A percentile compares a stretch with the other conserved stretches of the same genome.
Conservation (phyloP, 2,888 invertebrate species). For the Drosophila formosana region DNA sequence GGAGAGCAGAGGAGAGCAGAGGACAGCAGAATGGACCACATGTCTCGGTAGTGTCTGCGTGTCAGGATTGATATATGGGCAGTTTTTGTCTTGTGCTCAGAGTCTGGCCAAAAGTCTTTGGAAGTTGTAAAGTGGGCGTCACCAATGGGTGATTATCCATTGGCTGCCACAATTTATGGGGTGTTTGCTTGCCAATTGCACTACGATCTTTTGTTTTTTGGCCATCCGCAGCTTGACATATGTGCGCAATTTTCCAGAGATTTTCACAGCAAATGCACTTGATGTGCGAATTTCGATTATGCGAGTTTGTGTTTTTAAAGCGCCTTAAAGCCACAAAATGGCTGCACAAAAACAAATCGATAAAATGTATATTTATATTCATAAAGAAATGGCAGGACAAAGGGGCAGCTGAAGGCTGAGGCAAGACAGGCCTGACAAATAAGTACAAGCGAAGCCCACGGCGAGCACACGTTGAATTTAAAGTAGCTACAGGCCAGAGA, state of each 20-base stretch:
- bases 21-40: conserved; percentile 25
- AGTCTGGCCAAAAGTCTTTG: conserved; percentile 27
- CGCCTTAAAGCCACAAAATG: conserved; percentile 46
- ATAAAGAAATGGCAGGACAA: conserved; percentile 63
- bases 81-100: conserved; percentile 41
- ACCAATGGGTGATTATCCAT: conserved; percentile 61
- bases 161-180: conserved; percentile 64
- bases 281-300: conserved; percentile 18
- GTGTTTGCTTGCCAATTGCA: conserved; percentile 59
- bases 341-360: conserved; percentile 62
- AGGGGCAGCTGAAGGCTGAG: background rate
- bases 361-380: conserved; percentile 74
- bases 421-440: conserved; percentile 46
- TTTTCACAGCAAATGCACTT: conserved; percentile 70
- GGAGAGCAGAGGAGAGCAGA: conserved; percentile 3
- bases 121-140: conserved; percentile 51
- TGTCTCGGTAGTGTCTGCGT: conserved; percentile 39
- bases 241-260: conserved; percentile 81
- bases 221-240: conserved; percentile 67
- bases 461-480: conserved; percentile 71
- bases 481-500: conserved; percentile 53
- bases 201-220: conserved; percentile 55
- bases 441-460: conserved; percentile 23
- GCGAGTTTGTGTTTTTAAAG: conserved; percentile 40
- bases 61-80: conserved; percentile 74